Base-by-base conservation (phyloP, 2,888 invertebrate genomes). In the Teleogryllus oceanicus region DNA sequence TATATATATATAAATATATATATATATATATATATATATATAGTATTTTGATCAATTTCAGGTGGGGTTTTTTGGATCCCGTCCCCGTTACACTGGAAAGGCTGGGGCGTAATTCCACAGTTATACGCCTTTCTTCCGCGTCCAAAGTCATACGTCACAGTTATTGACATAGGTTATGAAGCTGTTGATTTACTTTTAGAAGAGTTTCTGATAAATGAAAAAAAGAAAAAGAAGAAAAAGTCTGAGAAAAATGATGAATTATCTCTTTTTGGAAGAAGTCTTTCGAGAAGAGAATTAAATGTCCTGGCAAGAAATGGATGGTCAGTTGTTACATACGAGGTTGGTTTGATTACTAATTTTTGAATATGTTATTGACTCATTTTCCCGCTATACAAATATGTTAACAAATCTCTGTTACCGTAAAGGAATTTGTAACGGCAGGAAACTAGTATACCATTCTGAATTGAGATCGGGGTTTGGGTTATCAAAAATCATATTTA, bases 21-120 rank as follows among this genome's bases (percentile, higher is more conserved):
- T n/a, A n/a, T n/a, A n/a, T n/a, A n/a, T n/a, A n/a, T n/a, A n/a
- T n/a, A n/a, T n/a, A n/a, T n/a, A n/a, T n/a, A 21, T 21, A 21
- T 1, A 21, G 21, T 21, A 21, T 21, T 37, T 37, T 37, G 37
- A 5, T 37, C 37, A 5, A 8, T 37, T 24, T 37, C 87, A 91
- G 89, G 87, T 92, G 74, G 91, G n/a, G 89, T 2, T 89, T 90
- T 85, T 85, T 89, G 74, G 88, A 90, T 76, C 88, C 89, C n/a
- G 85, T 90, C 77, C 85, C 86, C 0, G 88, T 92, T 76, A 87
- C 87, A 81, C 88, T 91, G 5, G 87, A 86, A n/a, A 82, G 92
- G 92, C 51, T 89, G 89, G 86, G 91, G 90, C 16, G 89, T 89
- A 3, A 88, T 90, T 81, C 90, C 91, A 4, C 92, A 92, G 87